Evolutionary conservation across 2,113 vertebrate species (phyloP), one percentile per base, ranked within the genome.

Genomic region (Vulpes ferrilata): DNA sequence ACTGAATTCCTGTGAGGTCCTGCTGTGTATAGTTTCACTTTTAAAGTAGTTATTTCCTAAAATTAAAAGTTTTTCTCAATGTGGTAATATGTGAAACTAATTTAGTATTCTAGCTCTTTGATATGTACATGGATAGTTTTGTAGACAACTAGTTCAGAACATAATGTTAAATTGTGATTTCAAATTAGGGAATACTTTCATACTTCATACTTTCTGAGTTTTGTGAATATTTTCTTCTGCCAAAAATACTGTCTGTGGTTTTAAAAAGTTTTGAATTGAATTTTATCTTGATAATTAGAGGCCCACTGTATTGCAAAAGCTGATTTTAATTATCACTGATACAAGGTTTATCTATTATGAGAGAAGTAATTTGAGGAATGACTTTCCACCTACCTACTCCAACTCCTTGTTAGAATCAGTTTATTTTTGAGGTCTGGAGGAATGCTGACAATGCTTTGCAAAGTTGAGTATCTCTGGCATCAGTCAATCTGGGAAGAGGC

Each of bases 271-370:
- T 86, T 60, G 16, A 69, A 62, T n/a, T 92, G 38, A 86, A 80
- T 96, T 91, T 94, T 96, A 2, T 96, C 43, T 95, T 86, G 65
- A 43, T 94, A 65, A 38, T 96, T 88, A 88, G 67, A 89, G 38
- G 43, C 23, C 22, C 23, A 57, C 11, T n/a, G 16, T 85, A 79
- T 12, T 97, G 0, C 30, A 89, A 80, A 94, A 87, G 51, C 86
- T 96, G 10, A 87, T 80, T 92, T 96, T 27, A 20, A 79, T 51
- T 86, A 7, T 92, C 57, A 87, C 62, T 94, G 32, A 76, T 69
- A 25, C 20, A 60, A 64, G 13, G 43, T 35, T 95, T 93, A 57
- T 90, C 25, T 90, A 15, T 80, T 85, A 69, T 1, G 73, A 64
- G 5, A 85, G 20, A 79, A 35, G 3, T 78, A 51, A 62, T 81